Conservation (phyloP, 1,140 invertebrate species). For the Trichonephila inaurata region DNA sequence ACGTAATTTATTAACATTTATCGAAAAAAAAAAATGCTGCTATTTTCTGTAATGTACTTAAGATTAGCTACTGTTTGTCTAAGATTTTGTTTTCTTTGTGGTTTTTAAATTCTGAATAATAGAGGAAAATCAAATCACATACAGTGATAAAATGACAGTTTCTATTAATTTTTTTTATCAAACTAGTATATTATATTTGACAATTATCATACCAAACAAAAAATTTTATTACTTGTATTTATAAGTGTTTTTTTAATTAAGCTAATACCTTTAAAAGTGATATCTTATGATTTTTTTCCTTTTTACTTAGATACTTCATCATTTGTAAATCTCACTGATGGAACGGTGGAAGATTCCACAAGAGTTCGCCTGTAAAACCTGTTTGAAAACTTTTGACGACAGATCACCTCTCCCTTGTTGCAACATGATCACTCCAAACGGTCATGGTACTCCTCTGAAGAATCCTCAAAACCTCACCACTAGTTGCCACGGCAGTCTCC, state of each 20-base stretch:
- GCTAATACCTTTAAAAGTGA: not conserved
- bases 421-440: conserved; percentile 71
- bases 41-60: too few relatives aligned
- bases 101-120: too few relatives aligned
- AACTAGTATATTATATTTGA: too few relatives aligned
- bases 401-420: conserved; percentile 14
- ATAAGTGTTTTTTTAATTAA: not conserved
- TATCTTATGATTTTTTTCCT: not conserved
- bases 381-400: conserved; percentile 60
- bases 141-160: too few relatives aligned
- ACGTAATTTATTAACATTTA: too few relatives aligned
- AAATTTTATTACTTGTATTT: too few relatives aligned
- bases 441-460: conserved; percentile 63
- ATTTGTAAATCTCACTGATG: conserved; percentile 10
- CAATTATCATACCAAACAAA: too few relatives aligned
- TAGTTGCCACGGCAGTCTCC: conserved; percentile 51
- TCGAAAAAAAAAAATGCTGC: too few relatives aligned
- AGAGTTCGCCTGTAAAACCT: conserved; percentile 62
- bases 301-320: not conserved
- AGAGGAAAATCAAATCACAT: too few relatives aligned
- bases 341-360: conserved; percentile 68
- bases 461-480: conserved; percentile 65
- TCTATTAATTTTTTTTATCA: too few relatives aligned
- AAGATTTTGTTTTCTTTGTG: too few relatives aligned
- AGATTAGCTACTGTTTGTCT: too few relatives aligned